A percentile compares a stretch with the other conserved stretches of the same genome.
phyloP scores from a whole-genome alignment of 1,140 invertebrate genomes.

The Ceratina japonica region DNA sequence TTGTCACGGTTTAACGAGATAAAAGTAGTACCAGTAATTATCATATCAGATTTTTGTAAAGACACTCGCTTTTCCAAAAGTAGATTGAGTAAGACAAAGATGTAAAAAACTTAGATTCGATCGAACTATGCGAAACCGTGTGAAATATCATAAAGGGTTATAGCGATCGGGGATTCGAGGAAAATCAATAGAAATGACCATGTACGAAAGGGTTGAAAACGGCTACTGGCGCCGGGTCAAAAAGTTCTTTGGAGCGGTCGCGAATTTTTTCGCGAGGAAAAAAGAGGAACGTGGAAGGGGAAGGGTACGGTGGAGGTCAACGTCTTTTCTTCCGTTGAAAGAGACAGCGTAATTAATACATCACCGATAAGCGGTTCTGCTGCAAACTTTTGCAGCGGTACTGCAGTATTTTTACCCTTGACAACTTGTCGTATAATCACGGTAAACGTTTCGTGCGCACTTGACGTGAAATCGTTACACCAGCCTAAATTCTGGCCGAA shows the following conservation, averaged over 20 bases:
- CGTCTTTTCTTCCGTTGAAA: conserved; percentile 17
- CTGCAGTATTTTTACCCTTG: conserved; percentile 59
- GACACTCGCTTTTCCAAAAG: neutral
- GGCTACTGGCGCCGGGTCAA: neutral
- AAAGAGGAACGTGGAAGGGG: neutral
- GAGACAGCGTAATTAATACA: conserved; percentile 8
- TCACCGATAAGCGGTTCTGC: conserved; percentile 11
- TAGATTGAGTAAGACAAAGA: neutral
- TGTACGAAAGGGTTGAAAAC: neutral
- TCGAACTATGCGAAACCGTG: no score
- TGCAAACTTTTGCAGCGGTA: conserved; percentile 46
- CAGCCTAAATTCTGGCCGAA: conserved; percentile 27
- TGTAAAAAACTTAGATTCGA: no score
- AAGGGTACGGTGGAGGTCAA: conserved; percentile 4
- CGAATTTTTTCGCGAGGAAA: neutral
- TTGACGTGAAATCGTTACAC: conserved; percentile 40
- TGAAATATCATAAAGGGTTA: neutral
- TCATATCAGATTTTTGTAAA: no score
- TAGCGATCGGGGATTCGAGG: neutral
- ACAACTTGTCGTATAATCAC: conserved; percentile 49
- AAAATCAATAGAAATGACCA: neutral
- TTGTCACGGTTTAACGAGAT: no score
- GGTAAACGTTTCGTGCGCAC: conserved; percentile 46
- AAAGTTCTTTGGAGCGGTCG: neutral
- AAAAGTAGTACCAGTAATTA: no score